phyloP scores from a whole-genome alignment of 2,888 invertebrate genomes.

The Biston stratarius region DNA sequence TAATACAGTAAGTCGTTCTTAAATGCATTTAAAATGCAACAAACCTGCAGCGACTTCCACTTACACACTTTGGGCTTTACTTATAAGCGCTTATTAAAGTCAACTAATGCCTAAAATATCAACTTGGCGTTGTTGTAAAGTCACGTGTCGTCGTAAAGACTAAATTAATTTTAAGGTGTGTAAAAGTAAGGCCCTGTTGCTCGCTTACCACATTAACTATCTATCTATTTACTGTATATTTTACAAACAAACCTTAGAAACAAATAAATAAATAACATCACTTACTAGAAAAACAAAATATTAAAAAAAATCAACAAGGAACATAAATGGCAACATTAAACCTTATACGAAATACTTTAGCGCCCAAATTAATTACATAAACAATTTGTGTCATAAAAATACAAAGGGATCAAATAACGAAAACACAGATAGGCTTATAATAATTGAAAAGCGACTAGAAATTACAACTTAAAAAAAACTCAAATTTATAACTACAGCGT shows the following conservation, averaged over 20 bases:
- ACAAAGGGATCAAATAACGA: background rate
- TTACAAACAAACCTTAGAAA: slow-evolving; percentile 51
- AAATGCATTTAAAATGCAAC: slow-evolving; percentile 68
- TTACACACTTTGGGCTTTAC: slow-evolving; percentile 17
- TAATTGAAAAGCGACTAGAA: slow-evolving; percentile 19
- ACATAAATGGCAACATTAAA: slow-evolving; percentile 16
- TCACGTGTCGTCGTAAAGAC: too few relatives aligned
- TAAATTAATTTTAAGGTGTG: too few relatives aligned
- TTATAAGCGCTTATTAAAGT: too few relatives aligned
- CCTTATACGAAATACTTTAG: background rate
- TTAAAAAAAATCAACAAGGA: slow-evolving; percentile 25
- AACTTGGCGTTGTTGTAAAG: too few relatives aligned
- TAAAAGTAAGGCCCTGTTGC: slow-evolving; percentile 21
- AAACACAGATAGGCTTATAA: slow-evolving; percentile 3
- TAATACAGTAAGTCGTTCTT: slow-evolving; percentile 54
- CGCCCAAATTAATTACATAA: slow-evolving; percentile 5
- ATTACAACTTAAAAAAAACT: background rate
- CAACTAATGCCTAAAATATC: too few relatives aligned
- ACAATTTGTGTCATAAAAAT: too few relatives aligned
- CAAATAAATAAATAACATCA: slow-evolving; percentile 24
- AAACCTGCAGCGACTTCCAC: slow-evolving; percentile 46
- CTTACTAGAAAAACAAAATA: slow-evolving; percentile 25
- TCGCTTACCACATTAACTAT: slow-evolving; percentile 30
- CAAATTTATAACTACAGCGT: background rate
- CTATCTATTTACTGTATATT: slow-evolving; percentile 52